Conservation (phyloP, 1,140 invertebrate genomes). For the Zaprionus tsacasi region DNA sequence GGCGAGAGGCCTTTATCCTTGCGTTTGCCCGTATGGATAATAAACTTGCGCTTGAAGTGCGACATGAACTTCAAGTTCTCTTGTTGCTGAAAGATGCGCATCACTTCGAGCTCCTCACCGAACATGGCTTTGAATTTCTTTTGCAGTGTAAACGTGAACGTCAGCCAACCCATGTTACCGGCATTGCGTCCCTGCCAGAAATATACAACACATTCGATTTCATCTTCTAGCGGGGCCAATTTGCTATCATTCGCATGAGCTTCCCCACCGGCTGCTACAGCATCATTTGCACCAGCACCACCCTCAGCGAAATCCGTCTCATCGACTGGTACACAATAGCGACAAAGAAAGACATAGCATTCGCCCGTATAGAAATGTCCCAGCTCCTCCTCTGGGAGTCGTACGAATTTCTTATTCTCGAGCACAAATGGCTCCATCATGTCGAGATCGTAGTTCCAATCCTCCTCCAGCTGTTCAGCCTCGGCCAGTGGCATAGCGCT, state of each 20-base stretch:
- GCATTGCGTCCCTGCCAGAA: slow-evolving; percentile 99
- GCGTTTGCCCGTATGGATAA: slow-evolving; percentile 96
- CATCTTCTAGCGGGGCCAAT: slow-evolving; percentile 89
- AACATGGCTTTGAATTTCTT: slow-evolving; percentile 99
- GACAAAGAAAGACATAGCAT: slow-evolving; percentile 99
- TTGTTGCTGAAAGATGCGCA: slow-evolving; percentile 99
- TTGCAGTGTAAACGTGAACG: slow-evolving; percentile 98
- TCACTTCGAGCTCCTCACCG: slow-evolving; percentile 97
- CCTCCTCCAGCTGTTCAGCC: slow-evolving; percentile 95
- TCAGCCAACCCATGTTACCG: slow-evolving; percentile 99
- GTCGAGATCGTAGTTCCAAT: slow-evolving; percentile 98
- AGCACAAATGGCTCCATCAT: slow-evolving; percentile 99
- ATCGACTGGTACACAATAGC: slow-evolving; percentile 93
- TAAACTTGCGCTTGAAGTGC: slow-evolving; percentile 98
- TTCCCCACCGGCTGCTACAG: not conserved
- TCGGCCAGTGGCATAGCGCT: slow-evolving; percentile 93
- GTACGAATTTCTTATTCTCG: slow-evolving; percentile 98
- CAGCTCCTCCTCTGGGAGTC: slow-evolving; percentile 96
- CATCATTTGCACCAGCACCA: slow-evolving; percentile 66
- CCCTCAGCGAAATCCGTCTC: slow-evolving; percentile 84
- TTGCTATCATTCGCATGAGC: slow-evolving; percentile 34
- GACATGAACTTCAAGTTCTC: slow-evolving; percentile 99
- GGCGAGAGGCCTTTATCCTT: slow-evolving; percentile 86
- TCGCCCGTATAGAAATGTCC: slow-evolving; percentile 97
- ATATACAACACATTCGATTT: slow-evolving; percentile 98